Conservation (phyloP, 2,113 vertebrate genomes). For the Boulengeromyrus knoepffleri region DNA sequence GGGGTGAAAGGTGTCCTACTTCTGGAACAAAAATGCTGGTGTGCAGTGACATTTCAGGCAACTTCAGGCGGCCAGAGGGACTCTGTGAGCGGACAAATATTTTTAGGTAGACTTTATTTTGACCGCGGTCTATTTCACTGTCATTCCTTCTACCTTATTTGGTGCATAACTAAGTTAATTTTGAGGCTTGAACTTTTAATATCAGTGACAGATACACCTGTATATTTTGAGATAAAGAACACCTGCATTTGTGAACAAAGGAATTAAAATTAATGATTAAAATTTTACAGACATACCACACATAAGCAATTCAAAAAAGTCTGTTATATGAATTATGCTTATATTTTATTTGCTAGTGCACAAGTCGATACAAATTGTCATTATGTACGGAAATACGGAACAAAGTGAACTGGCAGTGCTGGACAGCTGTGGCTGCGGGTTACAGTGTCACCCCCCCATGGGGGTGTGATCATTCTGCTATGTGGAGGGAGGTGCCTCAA, state of each 20-base stretch:
- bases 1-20: not conserved
- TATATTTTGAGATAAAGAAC: not conserved
- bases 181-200: not conserved
- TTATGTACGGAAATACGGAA: not conserved
- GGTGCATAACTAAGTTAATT: not conserved
- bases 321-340: not conserved
- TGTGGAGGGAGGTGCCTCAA: not conserved
- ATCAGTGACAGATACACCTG: not conserved
- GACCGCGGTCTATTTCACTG: not conserved
- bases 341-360: not conserved
- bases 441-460: not conserved
- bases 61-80: not conserved
- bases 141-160: not conserved
- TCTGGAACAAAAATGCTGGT: not conserved
- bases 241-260: not conserved
- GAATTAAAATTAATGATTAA: not conserved
- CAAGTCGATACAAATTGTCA: not conserved
- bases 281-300: not conserved
- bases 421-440: not conserved
- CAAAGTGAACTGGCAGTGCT: not conserved
- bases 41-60: not conserved
- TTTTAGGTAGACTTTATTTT: not conserved
- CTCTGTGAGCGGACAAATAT: not conserved
- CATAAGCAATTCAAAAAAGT: not conserved
- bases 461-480: not conserved